Base-by-base conservation (phyloP, 1,140 invertebrate species). In the Charaxes varanes region DNA sequence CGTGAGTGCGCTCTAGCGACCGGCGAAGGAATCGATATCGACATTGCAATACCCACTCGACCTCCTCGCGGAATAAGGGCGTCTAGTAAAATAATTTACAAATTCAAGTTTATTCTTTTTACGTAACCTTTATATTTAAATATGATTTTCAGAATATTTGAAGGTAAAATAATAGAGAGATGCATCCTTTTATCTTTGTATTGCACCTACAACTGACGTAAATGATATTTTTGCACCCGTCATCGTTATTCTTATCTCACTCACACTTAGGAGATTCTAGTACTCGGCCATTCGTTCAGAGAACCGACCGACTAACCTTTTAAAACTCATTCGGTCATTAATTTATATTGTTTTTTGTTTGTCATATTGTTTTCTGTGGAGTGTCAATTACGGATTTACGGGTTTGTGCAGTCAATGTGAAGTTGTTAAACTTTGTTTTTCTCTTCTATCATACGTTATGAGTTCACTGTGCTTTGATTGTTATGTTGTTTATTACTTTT, bases 1-100 rank as follows among this genome's bases (percentile, higher is more conserved):
- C 74, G 67, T 74, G 52, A 60, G 73, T 86, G 86, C 85, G 84
- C 67, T 74, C 83, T 84, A 65, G 57, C 78, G 86, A 73, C 66
- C 53, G 58, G 38, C 33, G 35, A 53, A 41, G 46, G 68, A 84
- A 81, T 81, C 70, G 73, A 78, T 81, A 60, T 60, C 40, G 51
- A 48, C 44, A 41, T 44, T 37, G 24, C 8, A 17, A n/a, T n/a
- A n/a, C n/a, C 4, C 21, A 35, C 15, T 35, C 22, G 19, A 24
- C 7, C 24, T 24, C 24, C n/a, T n/a, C n/a, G n/a, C n/a, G n/a
- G n/a, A n/a, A n/a, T n/a, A n/a, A n/a, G n/a, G n/a, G n/a, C n/a
- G n/a, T n/a, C n/a, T n/a, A n/a, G n/a, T n/a, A n/a, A n/a, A n/a
- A n/a, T n/a, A n/a, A n/a, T n/a, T n/a, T n/a, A n/a, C n/a, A n/a